A percentile compares a stretch with the other conserved stretches of the same genome.
Evolutionary conservation across 2,888 invertebrate species (phyloP).

Genomic region (Operophtera brumata): DNA sequence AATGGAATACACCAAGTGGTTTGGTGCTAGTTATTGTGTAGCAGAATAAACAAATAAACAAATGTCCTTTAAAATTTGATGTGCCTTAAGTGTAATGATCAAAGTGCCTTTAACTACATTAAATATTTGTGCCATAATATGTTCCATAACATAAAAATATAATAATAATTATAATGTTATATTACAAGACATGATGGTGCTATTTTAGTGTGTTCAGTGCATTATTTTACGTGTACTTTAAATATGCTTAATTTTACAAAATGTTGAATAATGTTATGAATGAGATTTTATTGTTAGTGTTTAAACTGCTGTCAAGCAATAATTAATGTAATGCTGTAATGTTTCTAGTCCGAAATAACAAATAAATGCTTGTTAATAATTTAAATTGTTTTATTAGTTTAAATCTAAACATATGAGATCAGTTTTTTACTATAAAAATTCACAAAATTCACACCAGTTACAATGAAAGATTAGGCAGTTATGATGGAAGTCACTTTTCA

Average conservation of each 20-base stretch:
- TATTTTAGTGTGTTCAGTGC: constrained; percentile 43
- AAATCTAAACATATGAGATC: neutral
- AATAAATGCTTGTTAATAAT: constrained; percentile 66
- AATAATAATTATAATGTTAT: neutral
- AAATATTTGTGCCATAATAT: constrained; percentile 15
- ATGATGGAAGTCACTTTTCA: neutral
- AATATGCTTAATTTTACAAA: constrained; percentile 54
- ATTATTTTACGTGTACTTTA: constrained; percentile 60
- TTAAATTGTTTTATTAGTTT: constrained; percentile 33
- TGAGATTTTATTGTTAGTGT: constrained; percentile 54
- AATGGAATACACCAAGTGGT: too few species aligned
- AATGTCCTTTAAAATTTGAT: neutral
- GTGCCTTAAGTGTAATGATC: too few species aligned
- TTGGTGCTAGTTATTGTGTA: too few species aligned
- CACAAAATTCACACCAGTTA: too few species aligned
- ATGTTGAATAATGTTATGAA: constrained; percentile 61
- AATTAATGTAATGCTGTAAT: constrained; percentile 55
- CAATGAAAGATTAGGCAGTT: too few species aligned
- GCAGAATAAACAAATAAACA: too few species aligned
- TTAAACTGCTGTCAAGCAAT: constrained; percentile 46
- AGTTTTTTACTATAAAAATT: neutral
- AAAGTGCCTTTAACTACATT: constrained; percentile 8
- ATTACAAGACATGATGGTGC: constrained; percentile 13
- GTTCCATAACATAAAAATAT: neutral
- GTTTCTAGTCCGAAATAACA: constrained; percentile 72